Evolutionary conservation across 2,797 vertebrate species (phyloP).

Genomic region (Sebastes minor): DNA sequence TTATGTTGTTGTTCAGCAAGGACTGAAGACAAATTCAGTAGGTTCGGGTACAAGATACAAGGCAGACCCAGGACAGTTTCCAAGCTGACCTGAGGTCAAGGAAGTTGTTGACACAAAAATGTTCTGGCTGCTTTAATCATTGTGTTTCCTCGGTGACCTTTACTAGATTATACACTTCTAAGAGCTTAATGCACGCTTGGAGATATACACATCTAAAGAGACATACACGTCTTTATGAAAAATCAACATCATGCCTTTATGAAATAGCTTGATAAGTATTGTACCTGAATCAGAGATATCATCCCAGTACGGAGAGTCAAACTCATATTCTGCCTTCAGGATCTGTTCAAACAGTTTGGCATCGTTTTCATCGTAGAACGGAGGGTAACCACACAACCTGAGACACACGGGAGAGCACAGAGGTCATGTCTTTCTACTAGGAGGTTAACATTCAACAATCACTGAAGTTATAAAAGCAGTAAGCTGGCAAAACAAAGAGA

Average conservation of each 20-base stretch:
- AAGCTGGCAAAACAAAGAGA: too few relatives aligned
- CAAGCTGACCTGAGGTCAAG: not conserved
- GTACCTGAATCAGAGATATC: constrained; percentile 98
- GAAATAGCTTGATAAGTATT: not conserved
- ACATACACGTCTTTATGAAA: not conserved
- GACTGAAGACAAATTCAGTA: not conserved
- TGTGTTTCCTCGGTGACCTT: not conserved
- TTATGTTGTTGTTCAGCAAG: not conserved
- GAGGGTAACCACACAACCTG: constrained; percentile 94
- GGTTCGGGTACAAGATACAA: not conserved
- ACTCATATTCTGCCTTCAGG: constrained; percentile 95
- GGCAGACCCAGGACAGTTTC: not conserved
- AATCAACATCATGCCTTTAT: not conserved
- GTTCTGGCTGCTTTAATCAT: not conserved
- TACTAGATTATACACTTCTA: not conserved
- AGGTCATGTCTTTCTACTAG: not conserved
- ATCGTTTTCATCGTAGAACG: constrained; percentile 97
- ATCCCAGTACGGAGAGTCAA: constrained; percentile 98
- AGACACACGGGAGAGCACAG: constrained; percentile 3
- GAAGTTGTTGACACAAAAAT: not conserved
- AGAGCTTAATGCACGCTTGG: not conserved
- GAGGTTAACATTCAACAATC: not conserved
- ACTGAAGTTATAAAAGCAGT: not conserved
- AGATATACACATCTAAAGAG: not conserved
- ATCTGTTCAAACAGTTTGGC: constrained; percentile 98